Base-by-base conservation (phyloP, 2,888 invertebrate genomes). In the Stenodema calcarata region DNA sequence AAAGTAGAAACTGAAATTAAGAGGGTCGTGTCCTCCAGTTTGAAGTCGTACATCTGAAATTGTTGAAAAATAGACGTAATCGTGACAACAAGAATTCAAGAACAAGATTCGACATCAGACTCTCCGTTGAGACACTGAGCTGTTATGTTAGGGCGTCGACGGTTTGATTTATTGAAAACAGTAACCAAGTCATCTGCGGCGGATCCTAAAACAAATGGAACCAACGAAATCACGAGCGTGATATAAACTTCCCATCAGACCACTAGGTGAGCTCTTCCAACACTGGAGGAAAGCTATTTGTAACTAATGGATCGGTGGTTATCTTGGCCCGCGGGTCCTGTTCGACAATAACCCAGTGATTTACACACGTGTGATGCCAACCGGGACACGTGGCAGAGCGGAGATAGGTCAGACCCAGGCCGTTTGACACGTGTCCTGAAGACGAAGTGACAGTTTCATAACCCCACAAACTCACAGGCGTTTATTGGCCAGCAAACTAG, bases 401-500 rank as follows among this genome's bases (percentile, higher is more conserved):
- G 14, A 78, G 42, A 44, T 78, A 78, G 78, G 44, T 78, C 44
- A 23, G 78, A 23, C 78, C 78, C 23, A 44, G 44, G 23, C 27
- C 78, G 42, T 78, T 78, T 44, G 78, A 78, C 78, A 78, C 78
- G 78, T 78, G 78, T 78, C 18, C 44, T 23, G 18, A 73, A 28
- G 78, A 44, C n/a, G 78, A 78, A 23, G 27, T 44, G 78, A 44
- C 78, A 78, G 12, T 78, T 78, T 78, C 78, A 78, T 78, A 78
- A 78, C 42, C 42, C 42, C 18, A 62, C 18, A 12, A 62, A 7
- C 23, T 62, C 62, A 27, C 44, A 70, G 18, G 44, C 35, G 16
- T 73, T 73, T 35, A 73, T 18, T 14, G 28, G 73, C 73, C 35
- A 41, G 35, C 73, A 73, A 73, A 73, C 16, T 18, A 41, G 73